Conservation (phyloP, 2,888 invertebrate genomes). For the Thereva unica region DNA sequence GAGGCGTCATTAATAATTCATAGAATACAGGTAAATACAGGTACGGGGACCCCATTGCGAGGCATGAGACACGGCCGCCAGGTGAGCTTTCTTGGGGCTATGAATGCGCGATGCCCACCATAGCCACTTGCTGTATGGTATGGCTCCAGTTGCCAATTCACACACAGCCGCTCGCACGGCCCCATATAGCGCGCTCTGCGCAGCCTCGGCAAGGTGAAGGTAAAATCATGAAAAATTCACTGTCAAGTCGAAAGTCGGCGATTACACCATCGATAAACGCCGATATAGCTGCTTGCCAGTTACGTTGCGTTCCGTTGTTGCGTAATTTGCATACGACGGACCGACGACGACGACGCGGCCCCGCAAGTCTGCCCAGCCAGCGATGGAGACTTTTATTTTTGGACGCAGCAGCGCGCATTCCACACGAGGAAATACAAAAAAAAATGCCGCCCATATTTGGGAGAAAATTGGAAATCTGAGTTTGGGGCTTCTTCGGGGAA, state of each 20-base stretch:
- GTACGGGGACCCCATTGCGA: background rate
- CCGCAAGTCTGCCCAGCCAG: too few species aligned
- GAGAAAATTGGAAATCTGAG: too few species aligned
- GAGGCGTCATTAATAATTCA: conserved; percentile 37
- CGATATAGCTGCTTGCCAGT: conserved; percentile 12
- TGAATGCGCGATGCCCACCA: background rate
- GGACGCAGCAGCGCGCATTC: too few species aligned
- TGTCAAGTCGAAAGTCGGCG: conserved; percentile 36
- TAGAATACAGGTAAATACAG: conserved; percentile 18
- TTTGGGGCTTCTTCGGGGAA: too few species aligned
- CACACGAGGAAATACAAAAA: too few species aligned
- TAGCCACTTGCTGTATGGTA: too few species aligned
- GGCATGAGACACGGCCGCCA: background rate
- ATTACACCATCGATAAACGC: conserved; percentile 26
- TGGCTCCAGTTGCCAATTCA: conserved; percentile 6
- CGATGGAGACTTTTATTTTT: too few species aligned
- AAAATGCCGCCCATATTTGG: too few species aligned
- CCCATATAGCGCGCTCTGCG: background rate
- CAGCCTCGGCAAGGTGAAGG: conserved; percentile 10
- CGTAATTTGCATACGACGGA: conserved; percentile 33
- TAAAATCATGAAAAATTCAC: conserved; percentile 36
- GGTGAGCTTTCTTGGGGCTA: background rate
- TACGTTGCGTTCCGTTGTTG: conserved; percentile 16
- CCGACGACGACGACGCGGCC: too few species aligned
- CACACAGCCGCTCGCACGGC: background rate